These are phyloP conservation scores for Lichenostomus cassidix DNA, from an alignment of 2,113 vertebrate species.

Conservation along the genomic window DNA sequence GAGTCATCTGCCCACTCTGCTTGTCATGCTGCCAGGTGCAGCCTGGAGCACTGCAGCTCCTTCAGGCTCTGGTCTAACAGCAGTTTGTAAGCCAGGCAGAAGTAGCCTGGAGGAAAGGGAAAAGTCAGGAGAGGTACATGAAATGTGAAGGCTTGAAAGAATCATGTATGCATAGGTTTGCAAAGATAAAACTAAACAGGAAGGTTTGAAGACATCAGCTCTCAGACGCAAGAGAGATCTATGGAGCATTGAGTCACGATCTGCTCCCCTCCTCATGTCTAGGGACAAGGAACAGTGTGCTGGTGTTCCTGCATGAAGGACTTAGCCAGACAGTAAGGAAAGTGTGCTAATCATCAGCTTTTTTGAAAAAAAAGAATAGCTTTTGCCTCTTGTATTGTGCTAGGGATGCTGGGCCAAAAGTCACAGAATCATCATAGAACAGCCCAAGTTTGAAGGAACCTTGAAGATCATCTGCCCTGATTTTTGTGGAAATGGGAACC, in stretches of 20 bases:
- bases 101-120: neutral
- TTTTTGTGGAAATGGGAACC: neutral
- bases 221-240: neutral
- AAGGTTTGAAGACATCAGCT: neutral
- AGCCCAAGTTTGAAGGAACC: neutral
- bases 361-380: fast-evolving
- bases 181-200: neutral
- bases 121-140: neutral
- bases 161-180: neutral
- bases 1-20: neutral
- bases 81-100: neutral
- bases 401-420: neutral
- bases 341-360: neutral
- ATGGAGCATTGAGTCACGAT: neutral
- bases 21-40: neutral
- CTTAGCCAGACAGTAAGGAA: neutral
- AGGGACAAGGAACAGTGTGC: neutral
- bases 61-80: neutral
- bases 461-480: neutral
- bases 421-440: neutral
- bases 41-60: neutral
- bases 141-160: neutral
- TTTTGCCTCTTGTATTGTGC: neutral
- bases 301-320: neutral
- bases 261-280: neutral